Evolutionary conservation across 2,888 invertebrate species (phyloP), one percentile per base, ranked within the genome.

Genomic region (Hoplodrina ambigua): DNA sequence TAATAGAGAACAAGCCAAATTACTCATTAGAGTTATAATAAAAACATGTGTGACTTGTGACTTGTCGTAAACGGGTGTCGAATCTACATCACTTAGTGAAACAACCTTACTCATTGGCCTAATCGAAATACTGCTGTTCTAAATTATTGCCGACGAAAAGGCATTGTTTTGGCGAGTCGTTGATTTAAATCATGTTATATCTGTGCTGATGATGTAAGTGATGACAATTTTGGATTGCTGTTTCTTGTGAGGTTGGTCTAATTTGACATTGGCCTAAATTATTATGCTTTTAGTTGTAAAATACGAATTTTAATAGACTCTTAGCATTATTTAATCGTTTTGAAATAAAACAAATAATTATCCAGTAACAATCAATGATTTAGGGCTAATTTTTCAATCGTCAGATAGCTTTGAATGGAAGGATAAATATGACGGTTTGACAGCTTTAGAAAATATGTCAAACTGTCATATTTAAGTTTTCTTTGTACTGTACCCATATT

Each of bases 51-150:
- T 58, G 63, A 69, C 20, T 70, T 59, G 60, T 15, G 63, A 72
- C 41, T 71, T 73, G 65, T 69, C 62, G 55, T 66, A 75, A 73
- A 68, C 61, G 58, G 64, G 64, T 77, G 74, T 76, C 68, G 55
- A 72, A 83, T 78, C 70, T 67, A 70, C 57, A 70, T 69, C 82
- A 81, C 74, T 82, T 82, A 76, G 52, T 49, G 62, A 63, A 75
- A 81, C 65, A 69, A 41, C 55, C 61, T 75, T 53, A 72, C 56
- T 65, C 70, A 70, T 77, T 63, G 46, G 25, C 37, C 62, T 52
- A 77, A 68, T 62, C 69, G 63, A 76, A 80, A 71, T 55, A 63
- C n/a, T 61, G 55, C 58, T 66, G 53, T 54, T 73, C 55, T 69
- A 78, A 79, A 72, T 82, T 25, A 58, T 63, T 50, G 58, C 25